Percentiles rank a stretch among this genome's conserved stretches.
These are phyloP conservation scores for Anguilla rostrata DNA, from an alignment of 2,113 vertebrate genomes.

Conservation along the genomic window DNA sequence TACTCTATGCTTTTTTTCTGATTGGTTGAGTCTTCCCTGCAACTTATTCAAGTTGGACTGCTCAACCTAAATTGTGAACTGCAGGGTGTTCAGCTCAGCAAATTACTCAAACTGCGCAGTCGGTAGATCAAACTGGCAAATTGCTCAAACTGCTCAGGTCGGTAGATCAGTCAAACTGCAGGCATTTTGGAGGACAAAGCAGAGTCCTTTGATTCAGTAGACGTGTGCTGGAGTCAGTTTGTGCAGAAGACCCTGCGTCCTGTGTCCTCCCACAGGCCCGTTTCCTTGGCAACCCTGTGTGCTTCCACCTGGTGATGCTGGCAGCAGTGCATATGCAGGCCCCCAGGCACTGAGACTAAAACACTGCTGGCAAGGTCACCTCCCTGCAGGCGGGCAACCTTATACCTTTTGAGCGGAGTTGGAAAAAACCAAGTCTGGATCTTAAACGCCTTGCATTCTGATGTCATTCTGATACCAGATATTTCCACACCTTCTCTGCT, in stretches of 20 bases:
- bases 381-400: constrained; percentile 56
- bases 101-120: too few species aligned
- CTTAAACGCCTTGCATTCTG: constrained; percentile 30
- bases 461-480: not conserved
- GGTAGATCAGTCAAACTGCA: not conserved
- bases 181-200: not conserved
- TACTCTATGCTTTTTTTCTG: too few species aligned
- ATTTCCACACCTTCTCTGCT: too few species aligned
- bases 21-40: not conserved
- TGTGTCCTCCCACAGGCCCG: constrained; percentile 49
- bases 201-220: not conserved
- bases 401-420: constrained; percentile 48
- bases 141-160: not conserved
- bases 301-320: constrained; percentile 57
- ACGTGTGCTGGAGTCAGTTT: not conserved
- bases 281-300: constrained; percentile 67
- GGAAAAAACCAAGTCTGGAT: constrained; percentile 24
- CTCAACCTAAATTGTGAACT: not conserved
- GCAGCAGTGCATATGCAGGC: constrained; percentile 50
- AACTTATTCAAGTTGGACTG: not conserved
- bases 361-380: constrained; percentile 68
- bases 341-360: constrained; percentile 54
- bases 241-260: constrained; percentile 33
- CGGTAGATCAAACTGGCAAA: not conserved
- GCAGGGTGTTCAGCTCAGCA: not conserved